Percentiles rank a stretch among this genome's conserved stretches.
These are phyloP conservation scores for Gymnorhina tibicen DNA, from an alignment of 2,113 vertebrate species.

Conservation along the genomic window DNA sequence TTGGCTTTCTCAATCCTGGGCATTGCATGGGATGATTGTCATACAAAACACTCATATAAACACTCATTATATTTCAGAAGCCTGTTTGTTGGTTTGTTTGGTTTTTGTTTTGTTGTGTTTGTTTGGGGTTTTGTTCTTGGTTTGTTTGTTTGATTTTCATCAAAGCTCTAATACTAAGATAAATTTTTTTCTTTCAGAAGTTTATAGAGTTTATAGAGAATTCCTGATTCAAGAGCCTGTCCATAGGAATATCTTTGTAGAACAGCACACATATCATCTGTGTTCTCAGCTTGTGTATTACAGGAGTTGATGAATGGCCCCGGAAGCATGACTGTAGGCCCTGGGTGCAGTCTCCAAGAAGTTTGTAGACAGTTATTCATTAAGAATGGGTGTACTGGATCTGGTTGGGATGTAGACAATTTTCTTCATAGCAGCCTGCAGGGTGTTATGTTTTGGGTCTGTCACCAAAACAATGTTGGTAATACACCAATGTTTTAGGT, in stretches of 20 bases:
- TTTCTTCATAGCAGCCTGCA: background rate
- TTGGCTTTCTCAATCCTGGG: too few species aligned
- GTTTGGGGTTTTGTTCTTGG: background rate
- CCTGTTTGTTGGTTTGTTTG: background rate
- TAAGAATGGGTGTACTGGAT: background rate
- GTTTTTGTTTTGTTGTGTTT: background rate
- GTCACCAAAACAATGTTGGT: background rate
- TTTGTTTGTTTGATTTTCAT: background rate
- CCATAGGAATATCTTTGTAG: background rate
- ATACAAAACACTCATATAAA: background rate
- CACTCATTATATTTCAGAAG: background rate
- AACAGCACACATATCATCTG: too few species aligned
- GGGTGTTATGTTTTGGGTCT: background rate
- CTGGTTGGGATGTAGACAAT: background rate
- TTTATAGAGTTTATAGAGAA: background rate
- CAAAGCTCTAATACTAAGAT: background rate
- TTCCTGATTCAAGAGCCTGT: background rate
- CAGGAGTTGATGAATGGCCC: background rate
- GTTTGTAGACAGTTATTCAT: background rate
- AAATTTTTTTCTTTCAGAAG: background rate
- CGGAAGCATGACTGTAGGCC: background rate
- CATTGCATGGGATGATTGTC: background rate
- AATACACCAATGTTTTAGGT: background rate
- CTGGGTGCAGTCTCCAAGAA: background rate
- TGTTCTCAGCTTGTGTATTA: background rate